Base-by-base conservation (phyloP, 2,888 invertebrate species). In the Pandemis corylana region DNA sequence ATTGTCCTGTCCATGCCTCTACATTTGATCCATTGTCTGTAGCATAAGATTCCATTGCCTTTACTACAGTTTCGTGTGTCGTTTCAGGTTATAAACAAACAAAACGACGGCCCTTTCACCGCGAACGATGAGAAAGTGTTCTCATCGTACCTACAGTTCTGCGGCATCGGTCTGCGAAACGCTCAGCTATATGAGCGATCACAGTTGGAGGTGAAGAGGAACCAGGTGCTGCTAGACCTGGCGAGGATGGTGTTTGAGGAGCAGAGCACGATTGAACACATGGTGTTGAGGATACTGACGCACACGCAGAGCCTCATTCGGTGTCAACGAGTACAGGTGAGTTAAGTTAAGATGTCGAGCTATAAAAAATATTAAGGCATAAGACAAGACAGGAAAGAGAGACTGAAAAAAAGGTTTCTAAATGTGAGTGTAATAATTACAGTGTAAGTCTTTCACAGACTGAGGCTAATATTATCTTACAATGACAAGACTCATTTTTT, bases 181-280 rank as follows among this genome's bases (percentile, higher is more conserved):
- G 99, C 99, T n/a, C 98, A 98, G 90, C 95, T 99, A 56, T 99
- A 98, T 90, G 98, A 99, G 93, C 96, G 98, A 89, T 98, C 98
- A 78, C 98, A 98, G 90, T 94, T 98, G 87, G 99, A 99, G 95
- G 98, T 98, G 81, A 98, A 98, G 92, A 95, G 99, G 83, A 99
- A 99, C 93, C 98, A 99, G 95, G 98, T 99, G 79, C 95, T 99
- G 75, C 95, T 99, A 81, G 98, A 98, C 91, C 95, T 99, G 87
- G 99, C 99, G n/a, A 95, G 98, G 83, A 98, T 99, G 97, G 98
- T 99, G 84, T 99, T 99, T 89, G 98, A 98, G 89, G 99, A 99
- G 92, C 99, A 99, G 92, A 98, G 98, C 91, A 99, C 98, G 84
- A 97, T 99, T 84, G 99, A 99, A 87, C 98, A 98, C 91, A 97